phyloP scores from a whole-genome alignment of 2,888 invertebrate genomes.

The Eustalomyia histrio region DNA sequence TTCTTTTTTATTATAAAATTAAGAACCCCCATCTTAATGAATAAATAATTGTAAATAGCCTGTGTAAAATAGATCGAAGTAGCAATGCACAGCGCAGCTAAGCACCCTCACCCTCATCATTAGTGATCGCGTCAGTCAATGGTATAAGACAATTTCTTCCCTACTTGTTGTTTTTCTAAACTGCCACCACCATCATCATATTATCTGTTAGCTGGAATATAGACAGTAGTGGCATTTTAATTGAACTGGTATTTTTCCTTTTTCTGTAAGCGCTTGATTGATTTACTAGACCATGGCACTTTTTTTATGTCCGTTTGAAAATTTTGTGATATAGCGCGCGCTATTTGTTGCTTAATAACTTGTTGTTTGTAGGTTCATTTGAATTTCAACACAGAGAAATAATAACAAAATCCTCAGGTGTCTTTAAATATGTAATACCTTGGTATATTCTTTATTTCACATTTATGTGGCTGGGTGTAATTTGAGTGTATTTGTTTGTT shows the following conservation, averaged over 20 bases:
- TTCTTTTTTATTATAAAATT: constrained; percentile 30
- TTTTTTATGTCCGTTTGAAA: constrained; percentile 38
- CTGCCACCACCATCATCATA: constrained; percentile 46
- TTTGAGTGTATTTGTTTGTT: constrained; percentile 29
- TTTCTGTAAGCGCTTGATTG: constrained; percentile 71
- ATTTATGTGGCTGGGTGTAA: constrained; percentile 23
- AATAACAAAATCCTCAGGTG: constrained; percentile 58
- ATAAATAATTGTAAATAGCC: not conserved
- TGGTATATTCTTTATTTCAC: constrained; percentile 6
- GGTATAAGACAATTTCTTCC: constrained; percentile 16
- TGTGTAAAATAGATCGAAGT: not conserved
- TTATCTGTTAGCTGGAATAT: constrained; percentile 43
- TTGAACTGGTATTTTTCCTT: constrained; percentile 72
- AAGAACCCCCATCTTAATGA: constrained; percentile 53
- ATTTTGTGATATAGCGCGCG: constrained; percentile 48
- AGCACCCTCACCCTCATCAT: constrained; percentile 62
- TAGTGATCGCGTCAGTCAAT: constrained; percentile 16
- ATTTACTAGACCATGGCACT: constrained; percentile 70
- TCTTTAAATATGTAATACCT: constrained; percentile 26
- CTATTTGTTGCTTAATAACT: constrained; percentile 53
- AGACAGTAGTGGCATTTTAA: constrained; percentile 71
- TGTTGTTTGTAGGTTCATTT: constrained; percentile 17
- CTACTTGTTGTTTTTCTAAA: constrained; percentile 54
- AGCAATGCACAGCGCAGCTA: not conserved
- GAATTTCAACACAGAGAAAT: not conserved